Evolutionary conservation across 2,888 invertebrate species (phyloP), one percentile per base, ranked within the genome.

Genomic region (Amphipyra berbera): DNA sequence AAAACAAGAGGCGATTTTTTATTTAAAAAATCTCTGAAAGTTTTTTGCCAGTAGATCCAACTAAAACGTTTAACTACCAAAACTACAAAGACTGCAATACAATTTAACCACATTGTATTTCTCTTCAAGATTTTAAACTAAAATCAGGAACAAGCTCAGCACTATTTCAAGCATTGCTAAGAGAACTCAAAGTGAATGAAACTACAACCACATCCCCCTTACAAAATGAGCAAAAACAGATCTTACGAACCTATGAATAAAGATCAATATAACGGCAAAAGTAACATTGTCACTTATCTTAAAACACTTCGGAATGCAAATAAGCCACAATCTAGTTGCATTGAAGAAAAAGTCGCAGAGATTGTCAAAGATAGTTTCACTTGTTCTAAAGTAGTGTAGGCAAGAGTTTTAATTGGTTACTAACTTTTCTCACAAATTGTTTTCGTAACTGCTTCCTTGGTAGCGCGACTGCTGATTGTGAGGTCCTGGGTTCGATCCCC

Each of bases 231-330:
- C 46, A n/a, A 68, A 65, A 65, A 44, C 0, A 9, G 10, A 57
- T 71, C 37, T 6, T 78, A 66, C 6, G 2, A 0, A 0, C 0
- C 0, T 0, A 5, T 4, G 0, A 13, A 63, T 60, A 74, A 54
- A 46, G 13, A 6, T 33, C n/a, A 21, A 2, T 0, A 3, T 6
- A 14, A 52, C 56, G 3, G 65, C 37, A 46, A 0, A 1, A 12
- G 21, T 47, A 78, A 64, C 37, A 41, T 75, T 64, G 81, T 41
- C 63, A 78, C 71, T 80, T 78, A 75, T 61, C 61, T 77, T 74
- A 73, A 82, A 82, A 83, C 75, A 81, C 73, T 79, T 69, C 48
- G 41, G 30, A 68, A 83, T 79, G 79, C 79, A 83, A 82, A 83
- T 81, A 79, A 71, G 73, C 78, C 76, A 40, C 79, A 77, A 79